A percentile compares a stretch with the other conserved stretches of the same genome.
phyloP scores from a whole-genome alignment of 1,140 invertebrate species.

The Trichonephila clavata region DNA sequence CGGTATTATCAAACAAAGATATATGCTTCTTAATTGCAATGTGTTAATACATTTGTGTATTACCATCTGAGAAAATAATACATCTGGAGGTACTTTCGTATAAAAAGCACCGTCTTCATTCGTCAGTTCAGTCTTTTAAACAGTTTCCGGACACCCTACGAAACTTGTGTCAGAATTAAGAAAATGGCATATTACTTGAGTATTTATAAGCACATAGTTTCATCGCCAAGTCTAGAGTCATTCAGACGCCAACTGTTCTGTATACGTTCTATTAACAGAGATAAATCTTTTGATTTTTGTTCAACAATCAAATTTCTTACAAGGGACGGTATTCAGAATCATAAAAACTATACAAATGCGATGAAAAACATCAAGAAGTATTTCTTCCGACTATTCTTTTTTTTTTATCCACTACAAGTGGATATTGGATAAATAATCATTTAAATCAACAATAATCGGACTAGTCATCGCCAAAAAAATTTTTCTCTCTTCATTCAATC shows the following conservation, averaged over 20 bases:
- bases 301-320: neutral
- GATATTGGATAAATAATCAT: neutral
- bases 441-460: constrained; percentile 2
- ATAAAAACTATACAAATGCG: constrained; percentile 1
- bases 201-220: too few species aligned
- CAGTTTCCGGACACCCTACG: too few species aligned
- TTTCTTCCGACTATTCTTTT: neutral
- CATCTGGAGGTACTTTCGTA: neutral
- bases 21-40: neutral
- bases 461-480: constrained; percentile 15
- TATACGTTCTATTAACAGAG: neutral
- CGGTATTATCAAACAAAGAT: constrained; percentile 3
- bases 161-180: too few species aligned
- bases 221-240: neutral
- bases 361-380: neutral
- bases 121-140: too few species aligned
- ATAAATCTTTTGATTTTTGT: neutral
- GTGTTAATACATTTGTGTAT: neutral
- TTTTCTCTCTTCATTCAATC: neutral
- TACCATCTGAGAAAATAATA: neutral
- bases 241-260: neutral
- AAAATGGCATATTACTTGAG: too few species aligned
- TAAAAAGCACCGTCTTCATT: too few species aligned
- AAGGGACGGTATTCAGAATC: neutral
- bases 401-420: neutral